Percentiles rank a stretch among this genome's conserved stretches.
These are phyloP conservation scores for Verasper variegatus DNA, from an alignment of 2,113 vertebrate species.

Conservation along the genomic window DNA sequence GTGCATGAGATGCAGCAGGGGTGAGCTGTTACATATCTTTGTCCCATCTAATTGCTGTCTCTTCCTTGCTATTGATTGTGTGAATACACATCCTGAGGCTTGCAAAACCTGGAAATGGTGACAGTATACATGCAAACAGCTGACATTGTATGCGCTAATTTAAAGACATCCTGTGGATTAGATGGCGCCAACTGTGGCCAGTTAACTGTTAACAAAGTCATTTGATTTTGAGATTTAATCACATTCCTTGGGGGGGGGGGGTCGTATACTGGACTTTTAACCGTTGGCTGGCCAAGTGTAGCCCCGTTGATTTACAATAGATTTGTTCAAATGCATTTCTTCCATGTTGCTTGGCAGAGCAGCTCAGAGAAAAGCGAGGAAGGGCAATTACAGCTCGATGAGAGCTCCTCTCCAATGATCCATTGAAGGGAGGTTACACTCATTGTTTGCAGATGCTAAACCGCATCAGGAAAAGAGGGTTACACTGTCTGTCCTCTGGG, in stretches of 20 bases:
- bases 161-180: constrained; percentile 70
- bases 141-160: constrained; percentile 62
- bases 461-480: constrained; percentile 43
- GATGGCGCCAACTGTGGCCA: constrained; percentile 48
- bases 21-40: constrained; percentile 39
- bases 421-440: constrained; percentile 56
- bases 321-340: constrained; percentile 56
- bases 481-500: constrained; percentile 24
- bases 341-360: constrained; percentile 51
- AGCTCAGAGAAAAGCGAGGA: constrained; percentile 35
- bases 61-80: constrained; percentile 46
- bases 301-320: constrained; percentile 56
- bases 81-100: constrained; percentile 66
- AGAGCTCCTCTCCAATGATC: constrained; percentile 53
- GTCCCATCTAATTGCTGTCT: constrained; percentile 47
- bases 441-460: constrained; percentile 68
- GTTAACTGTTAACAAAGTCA: constrained; percentile 44
- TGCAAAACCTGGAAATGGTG: constrained; percentile 58
- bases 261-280: constrained; percentile 40
- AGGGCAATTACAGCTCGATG: constrained; percentile 52
- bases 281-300: constrained; percentile 35
- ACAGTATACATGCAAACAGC: constrained; percentile 60
- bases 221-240: constrained; percentile 58
- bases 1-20: not conserved
- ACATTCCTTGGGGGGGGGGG: constrained; percentile 19